Conservation (phyloP, 2,113 vertebrate species). For the Puffinus mauretanicus region DNA sequence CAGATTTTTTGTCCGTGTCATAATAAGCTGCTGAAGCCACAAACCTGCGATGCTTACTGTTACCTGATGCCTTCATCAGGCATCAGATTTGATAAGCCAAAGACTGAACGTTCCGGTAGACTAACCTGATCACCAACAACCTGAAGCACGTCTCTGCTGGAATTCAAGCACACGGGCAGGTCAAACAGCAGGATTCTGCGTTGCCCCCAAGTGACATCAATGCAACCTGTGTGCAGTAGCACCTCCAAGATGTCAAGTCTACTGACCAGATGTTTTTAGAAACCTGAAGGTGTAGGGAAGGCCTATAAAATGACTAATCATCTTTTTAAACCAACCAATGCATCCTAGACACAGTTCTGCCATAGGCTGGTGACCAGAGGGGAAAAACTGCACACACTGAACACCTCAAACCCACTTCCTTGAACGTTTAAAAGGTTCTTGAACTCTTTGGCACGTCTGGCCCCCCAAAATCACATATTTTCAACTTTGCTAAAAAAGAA, state of each 20-base stretch:
- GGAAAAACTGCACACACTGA: not conserved
- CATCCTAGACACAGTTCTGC: not conserved
- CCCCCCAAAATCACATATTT: accelerated
- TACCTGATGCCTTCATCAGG: not conserved
- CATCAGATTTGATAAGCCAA: not conserved
- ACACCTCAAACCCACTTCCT: not conserved
- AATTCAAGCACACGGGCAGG: not conserved
- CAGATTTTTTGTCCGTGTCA: not conserved
- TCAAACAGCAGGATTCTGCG: not conserved
- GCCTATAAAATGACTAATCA: not conserved
- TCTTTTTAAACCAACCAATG: not conserved
- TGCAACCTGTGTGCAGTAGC: not conserved
- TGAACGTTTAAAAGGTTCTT: not conserved
- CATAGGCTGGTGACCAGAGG: not conserved
- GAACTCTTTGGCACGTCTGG: not conserved
- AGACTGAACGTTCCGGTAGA: not conserved
- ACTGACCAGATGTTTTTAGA: not conserved
- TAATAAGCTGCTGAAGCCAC: not conserved
- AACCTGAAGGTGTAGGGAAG: not conserved
- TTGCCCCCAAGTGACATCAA: not conserved
- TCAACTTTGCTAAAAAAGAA: not conserved
- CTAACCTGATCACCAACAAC: not conserved
- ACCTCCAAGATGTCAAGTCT: not conserved
- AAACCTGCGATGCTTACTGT: not conserved
- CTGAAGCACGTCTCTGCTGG: not conserved